Evolutionary conservation across 92 coral and sea anemone genomes (phyloP), one percentile per base, ranked within the genome.

Genomic region (Ricordea florida): DNA sequence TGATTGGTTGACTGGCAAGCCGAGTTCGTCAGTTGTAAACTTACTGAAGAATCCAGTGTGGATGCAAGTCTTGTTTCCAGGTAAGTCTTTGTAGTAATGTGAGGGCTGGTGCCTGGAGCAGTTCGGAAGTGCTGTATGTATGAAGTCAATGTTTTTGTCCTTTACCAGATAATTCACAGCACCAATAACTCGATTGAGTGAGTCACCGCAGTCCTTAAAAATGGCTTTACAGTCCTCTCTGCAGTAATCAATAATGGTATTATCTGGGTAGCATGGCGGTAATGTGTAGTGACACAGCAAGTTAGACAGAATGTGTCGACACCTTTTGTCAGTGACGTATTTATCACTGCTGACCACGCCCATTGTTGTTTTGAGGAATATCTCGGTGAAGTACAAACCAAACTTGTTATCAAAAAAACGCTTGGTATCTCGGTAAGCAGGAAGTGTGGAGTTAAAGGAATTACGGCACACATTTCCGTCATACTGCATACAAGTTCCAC

Each of bases 391-490:
- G 5, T 38, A 44, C 33, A 82, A 50, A 17, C 99, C 93, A 7
- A 85, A 77, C 48, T 73, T 83, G 92, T 96, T 89, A 61, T 89
- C 97, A 53, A 96, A 40, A 76, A 96, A 96, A 21, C 99, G 89
- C 0, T 81, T 89, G 0, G 89, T 72, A 16, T 71, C 46, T 14
- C 89, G 71, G 48, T 72, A 72, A 8, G 59, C 2, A 2, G 77
- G 55, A 6, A 96, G 74, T 1, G 99, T 88, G 15, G 76, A 52
- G 86, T 89, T 96, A 1, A 96, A 35, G 11, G 89, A 62, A 0
- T 48, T 14, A 5, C 40, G 47, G 37, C 99, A 96, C 15, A 80
- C 66, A 5, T 58, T 20, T 40, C 88, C 92, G 32, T 62, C 63
- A 48, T 92, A 92, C 15, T 48, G 32, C 59, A 86, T 74, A 27